Conservation (phyloP, 2,113 vertebrate species). For the Misgurnus anguillicaudatus region DNA sequence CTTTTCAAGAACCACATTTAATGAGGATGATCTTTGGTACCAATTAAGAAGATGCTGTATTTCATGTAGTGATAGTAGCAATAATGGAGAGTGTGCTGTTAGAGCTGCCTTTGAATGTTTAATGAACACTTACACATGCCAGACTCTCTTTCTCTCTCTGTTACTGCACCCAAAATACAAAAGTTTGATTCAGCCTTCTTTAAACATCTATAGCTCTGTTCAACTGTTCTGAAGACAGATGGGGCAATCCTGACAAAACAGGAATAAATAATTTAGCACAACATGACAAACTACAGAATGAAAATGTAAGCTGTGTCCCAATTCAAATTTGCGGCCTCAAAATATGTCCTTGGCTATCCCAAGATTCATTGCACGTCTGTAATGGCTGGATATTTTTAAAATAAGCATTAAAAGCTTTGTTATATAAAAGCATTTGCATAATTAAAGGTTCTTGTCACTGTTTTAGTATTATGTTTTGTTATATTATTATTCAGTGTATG, state of each 20-base stretch:
- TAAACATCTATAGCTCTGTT: constrained; percentile 1
- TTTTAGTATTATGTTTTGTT: too few relatives aligned
- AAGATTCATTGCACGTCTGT: too few relatives aligned
- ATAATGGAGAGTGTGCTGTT: neutral
- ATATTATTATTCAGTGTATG: too few relatives aligned
- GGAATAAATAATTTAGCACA: neutral
- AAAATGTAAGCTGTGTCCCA: neutral
- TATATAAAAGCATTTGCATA: too few relatives aligned
- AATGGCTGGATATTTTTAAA: too few relatives aligned
- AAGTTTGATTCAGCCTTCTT: neutral
- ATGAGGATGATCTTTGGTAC: constrained; percentile 3
- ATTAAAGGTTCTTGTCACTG: too few relatives aligned
- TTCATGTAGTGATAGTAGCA: constrained; percentile 17
- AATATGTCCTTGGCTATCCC: too few relatives aligned
- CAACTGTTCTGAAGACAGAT: neutral
- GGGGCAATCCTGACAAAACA: constrained; percentile 14
- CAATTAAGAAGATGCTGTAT: constrained; percentile 26
- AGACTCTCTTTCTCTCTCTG: neutral
- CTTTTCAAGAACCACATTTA: neutral
- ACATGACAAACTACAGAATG: neutral
- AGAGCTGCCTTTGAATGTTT: constrained; percentile 37
- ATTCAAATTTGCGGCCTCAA: too few relatives aligned
- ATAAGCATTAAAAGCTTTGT: too few relatives aligned
- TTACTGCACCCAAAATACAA: neutral
- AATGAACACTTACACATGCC: constrained; percentile 22